These are phyloP conservation scores for Copsychus sechellarum DNA, from an alignment of 2,113 vertebrate species.

Conservation along the genomic window DNA sequence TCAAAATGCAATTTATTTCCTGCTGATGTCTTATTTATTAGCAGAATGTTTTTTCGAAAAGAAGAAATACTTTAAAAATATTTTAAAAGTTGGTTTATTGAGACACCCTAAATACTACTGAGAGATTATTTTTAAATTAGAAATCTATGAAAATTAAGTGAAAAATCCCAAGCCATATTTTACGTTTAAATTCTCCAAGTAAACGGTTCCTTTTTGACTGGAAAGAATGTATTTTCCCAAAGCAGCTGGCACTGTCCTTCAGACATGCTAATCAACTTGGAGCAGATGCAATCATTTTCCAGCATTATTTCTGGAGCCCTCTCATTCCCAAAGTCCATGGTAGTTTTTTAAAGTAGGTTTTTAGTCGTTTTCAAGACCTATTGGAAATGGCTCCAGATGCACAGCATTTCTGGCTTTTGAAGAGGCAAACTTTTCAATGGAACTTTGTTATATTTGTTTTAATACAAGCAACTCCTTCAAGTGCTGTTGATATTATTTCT, in stretches of 20 bases:
- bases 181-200: neutral
- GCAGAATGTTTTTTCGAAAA: neutral
- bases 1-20: neutral
- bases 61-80: neutral
- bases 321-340: neutral
- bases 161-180: neutral
- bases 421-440: fast-evolving
- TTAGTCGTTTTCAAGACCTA: neutral
- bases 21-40: neutral
- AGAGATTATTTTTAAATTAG: neutral
- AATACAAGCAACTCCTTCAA: neutral
- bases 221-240: neutral
- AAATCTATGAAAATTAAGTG: neutral
- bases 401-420: neutral
- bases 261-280: neutral
- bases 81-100: neutral
- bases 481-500: neutral
- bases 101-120: neutral
- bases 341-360: neutral
- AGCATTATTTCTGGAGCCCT: neutral
- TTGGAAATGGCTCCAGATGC: neutral
- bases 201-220: neutral
- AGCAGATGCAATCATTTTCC: neutral
- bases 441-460: neutral
- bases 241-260: neutral